Evolutionary conservation across 2,113 vertebrate species (phyloP), one percentile per base, ranked within the genome.

Genomic region (Vulpes vulpes): DNA sequence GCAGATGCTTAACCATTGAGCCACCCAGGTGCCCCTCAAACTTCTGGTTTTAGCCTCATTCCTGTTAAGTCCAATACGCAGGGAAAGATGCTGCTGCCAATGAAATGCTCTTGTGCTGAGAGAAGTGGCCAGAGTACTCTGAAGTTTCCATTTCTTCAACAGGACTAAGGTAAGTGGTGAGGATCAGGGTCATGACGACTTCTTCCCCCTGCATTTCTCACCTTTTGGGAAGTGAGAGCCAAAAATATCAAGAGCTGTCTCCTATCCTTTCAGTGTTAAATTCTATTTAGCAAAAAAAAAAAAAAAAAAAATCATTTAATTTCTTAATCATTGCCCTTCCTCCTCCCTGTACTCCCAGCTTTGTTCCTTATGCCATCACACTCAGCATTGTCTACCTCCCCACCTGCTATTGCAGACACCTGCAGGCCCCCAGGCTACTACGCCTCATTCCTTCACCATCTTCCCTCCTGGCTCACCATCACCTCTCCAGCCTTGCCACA

Each of bases 1-100:
- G 43, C 43, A 43, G 43, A 43, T 6, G 7, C 43, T 43, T 1
- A 43, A 43, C 43, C 43, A 43, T 6, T 43, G 43, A 43, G 43
- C 43, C 43, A 43, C 43, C 43, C 43, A 43, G 43, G 43, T 43
- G 43, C 43, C 43, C 43, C 60, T 55, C 11, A 2, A n/a, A 51
- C 49, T 43, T 94, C 90, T 71, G 38, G 35, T 79, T 82, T 74
- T 83, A 74, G 69, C 91, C 22, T 73, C 59, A 1, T 79, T 89
- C 4, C 73, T 83, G 3, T 0, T 2, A 65, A 51, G 51, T 87
- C 43, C 53, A 78, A 15, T 19, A 60, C 17, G 1, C 6, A 59
- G 43, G 73, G 14, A n/a, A 38, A 71, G 84, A n/a, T 49, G 17
- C 12, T 8, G 0, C 55, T n/a, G 8, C 57, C 16, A 30, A 12